phyloP scores from a whole-genome alignment of 2,888 invertebrate species.

The Oscheius sp. region DNA sequence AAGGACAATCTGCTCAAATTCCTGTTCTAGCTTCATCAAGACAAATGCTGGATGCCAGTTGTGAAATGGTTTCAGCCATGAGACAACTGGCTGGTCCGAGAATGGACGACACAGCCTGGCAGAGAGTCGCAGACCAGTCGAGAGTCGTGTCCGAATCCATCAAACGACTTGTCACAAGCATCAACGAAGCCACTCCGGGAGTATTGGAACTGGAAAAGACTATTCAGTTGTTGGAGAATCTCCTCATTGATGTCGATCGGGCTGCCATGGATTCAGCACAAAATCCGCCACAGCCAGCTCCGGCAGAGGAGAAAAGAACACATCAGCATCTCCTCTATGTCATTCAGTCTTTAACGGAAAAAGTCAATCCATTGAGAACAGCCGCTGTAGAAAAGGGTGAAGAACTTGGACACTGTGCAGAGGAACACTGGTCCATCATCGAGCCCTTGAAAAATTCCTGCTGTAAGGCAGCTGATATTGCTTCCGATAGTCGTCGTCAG shows the following conservation, averaged over 20 bases:
- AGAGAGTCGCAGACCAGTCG: slow-evolving; percentile 89
- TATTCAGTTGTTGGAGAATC: slow-evolving; percentile 72
- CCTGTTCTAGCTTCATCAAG: slow-evolving; percentile 82
- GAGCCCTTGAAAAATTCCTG: slow-evolving; percentile 86
- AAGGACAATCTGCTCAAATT: slow-evolving; percentile 80
- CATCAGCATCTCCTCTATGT: slow-evolving; percentile 83
- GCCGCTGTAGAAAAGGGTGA: slow-evolving; percentile 84
- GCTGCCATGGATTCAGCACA: slow-evolving; percentile 42
- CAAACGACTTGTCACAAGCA: slow-evolving; percentile 87
- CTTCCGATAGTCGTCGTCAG: slow-evolving; percentile 74
- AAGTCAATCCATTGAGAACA: slow-evolving; percentile 83
- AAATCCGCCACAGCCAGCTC: slow-evolving; percentile 35
- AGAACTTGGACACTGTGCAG: slow-evolving; percentile 85
- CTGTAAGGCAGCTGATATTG: slow-evolving; percentile 74
- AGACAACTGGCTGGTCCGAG: slow-evolving; percentile 81
- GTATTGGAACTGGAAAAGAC: slow-evolving; percentile 89
- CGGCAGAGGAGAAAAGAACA: slow-evolving; percentile 69
- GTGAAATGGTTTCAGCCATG: slow-evolving; percentile 80
- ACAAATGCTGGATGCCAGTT: slow-evolving; percentile 80
- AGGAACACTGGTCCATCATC: slow-evolving; percentile 74
- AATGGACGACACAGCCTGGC: slow-evolving; percentile 92
- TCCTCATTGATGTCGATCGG: slow-evolving; percentile 76
- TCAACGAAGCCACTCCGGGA: slow-evolving; percentile 90
- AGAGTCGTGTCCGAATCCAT: slow-evolving; percentile 88
- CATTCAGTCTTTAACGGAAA: slow-evolving; percentile 83